phyloP scores from a whole-genome alignment of 2,797 vertebrate genomes.

The Chelonia mydas region DNA sequence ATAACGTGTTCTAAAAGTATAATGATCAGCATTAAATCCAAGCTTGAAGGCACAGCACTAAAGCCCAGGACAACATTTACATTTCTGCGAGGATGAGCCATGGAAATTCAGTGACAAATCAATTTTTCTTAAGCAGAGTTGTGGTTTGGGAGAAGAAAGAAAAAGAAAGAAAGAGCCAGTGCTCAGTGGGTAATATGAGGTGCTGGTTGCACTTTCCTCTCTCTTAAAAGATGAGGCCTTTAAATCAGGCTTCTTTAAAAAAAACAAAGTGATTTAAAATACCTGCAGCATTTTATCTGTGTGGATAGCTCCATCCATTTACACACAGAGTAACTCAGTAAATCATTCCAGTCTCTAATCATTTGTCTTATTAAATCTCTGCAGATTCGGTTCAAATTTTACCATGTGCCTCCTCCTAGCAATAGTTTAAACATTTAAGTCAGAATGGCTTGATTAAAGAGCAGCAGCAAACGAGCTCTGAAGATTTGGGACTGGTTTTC shows the following conservation, averaged over 20 bases:
- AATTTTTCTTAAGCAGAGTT: slow-evolving; percentile 76
- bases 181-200: slow-evolving; percentile 22
- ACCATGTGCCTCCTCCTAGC: not conserved
- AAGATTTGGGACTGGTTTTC: not conserved
- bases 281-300: not conserved
- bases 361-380: not conserved
- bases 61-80: slow-evolving; percentile 80
- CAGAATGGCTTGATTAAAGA: not conserved
- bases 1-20: slow-evolving; percentile 77
- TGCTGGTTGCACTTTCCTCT: slow-evolving; percentile 25
- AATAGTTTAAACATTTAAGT: not conserved
- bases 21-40: slow-evolving; percentile 78
- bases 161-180: slow-evolving; percentile 57
- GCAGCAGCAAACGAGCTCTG: not conserved
- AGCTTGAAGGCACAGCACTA: slow-evolving; percentile 73
- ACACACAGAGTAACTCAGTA: not conserved
- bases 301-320: not conserved
- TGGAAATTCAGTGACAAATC: slow-evolving; percentile 79
- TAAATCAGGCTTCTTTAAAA: not conserved
- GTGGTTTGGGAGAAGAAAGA: slow-evolving; percentile 46
- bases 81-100: slow-evolving; percentile 75
- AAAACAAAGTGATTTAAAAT: not conserved
- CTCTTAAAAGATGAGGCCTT: not conserved
- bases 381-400: not conserved
- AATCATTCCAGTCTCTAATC: not conserved